Percentiles rank a stretch among this genome's conserved stretches.
These are phyloP conservation scores for Girardinus metallicus DNA, from an alignment of 2,797 vertebrate genomes.

Conservation along the genomic window DNA sequence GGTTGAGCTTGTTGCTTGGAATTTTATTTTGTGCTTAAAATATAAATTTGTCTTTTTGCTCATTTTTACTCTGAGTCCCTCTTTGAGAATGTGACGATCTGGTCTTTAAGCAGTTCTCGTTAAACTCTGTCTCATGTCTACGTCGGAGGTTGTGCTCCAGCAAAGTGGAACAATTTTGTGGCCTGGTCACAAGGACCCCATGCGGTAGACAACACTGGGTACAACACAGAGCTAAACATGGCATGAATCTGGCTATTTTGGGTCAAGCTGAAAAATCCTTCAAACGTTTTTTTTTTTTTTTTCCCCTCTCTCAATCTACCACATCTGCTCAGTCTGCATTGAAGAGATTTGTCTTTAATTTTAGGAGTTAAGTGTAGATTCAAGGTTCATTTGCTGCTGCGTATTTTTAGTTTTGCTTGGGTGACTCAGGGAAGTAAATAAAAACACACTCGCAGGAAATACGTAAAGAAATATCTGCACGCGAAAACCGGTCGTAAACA, in stretches of 20 bases:
- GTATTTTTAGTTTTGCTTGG: constrained; percentile 13
- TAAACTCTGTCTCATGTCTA: constrained; percentile 10
- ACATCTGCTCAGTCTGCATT: constrained; percentile 24
- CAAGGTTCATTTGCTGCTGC: constrained; percentile 5
- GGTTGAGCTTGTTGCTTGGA: constrained; percentile 2
- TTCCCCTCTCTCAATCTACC: neutral
- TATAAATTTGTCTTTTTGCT: neutral
- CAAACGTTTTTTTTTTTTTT: neutral
- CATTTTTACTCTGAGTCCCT: constrained; percentile 6
- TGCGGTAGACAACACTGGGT: constrained; percentile 52
- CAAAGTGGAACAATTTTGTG: constrained; percentile 30
- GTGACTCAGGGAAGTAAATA: neutral
- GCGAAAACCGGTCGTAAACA: neutral
- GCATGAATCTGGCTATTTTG: constrained; percentile 56
- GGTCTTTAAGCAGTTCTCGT: constrained; percentile 1
- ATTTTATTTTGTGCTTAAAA: neutral
- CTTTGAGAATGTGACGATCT: neutral
- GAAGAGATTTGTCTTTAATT: constrained; percentile 14
- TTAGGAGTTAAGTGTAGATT: constrained; percentile 18
- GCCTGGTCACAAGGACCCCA: constrained; percentile 71
- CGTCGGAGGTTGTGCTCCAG: constrained; percentile 16
- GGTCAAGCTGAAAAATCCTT: constrained; percentile 34
- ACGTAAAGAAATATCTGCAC: neutral
- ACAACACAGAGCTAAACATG: constrained; percentile 49
- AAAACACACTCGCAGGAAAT: neutral